Percentiles rank a stretch among this genome's conserved stretches.
Evolutionary conservation across 2,888 invertebrate species (phyloP).

Genomic region (Drosophila sordidula): DNA sequence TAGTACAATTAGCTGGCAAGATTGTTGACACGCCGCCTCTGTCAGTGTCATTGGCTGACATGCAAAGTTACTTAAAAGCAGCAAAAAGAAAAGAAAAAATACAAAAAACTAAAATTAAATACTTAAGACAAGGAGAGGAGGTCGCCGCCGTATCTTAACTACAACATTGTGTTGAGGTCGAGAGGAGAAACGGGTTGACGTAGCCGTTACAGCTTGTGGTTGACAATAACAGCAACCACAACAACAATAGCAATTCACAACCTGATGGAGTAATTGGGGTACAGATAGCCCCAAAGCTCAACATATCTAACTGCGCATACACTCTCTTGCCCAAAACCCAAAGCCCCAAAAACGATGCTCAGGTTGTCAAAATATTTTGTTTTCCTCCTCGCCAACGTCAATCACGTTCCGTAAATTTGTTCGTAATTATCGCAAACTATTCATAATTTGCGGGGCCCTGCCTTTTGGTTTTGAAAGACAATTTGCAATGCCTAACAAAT

Average conservation of each 20-base stretch:
- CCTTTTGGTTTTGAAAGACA: slow-evolving; percentile 7
- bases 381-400: slow-evolving; percentile 39
- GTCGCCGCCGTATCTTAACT: slow-evolving; percentile 53
- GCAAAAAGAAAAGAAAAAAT: slow-evolving; percentile 30
- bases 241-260: slow-evolving; percentile 6
- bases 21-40: slow-evolving; percentile 67
- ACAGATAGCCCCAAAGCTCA: slow-evolving; percentile 4
- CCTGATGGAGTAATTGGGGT: slow-evolving; percentile 43
- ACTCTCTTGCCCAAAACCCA: slow-evolving; percentile 14
- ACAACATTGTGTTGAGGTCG: slow-evolving; percentile 37
- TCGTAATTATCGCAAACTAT: slow-evolving; percentile 50
- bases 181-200: slow-evolving; percentile 31
- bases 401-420: slow-evolving; percentile 55
- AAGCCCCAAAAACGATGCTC: slow-evolving; percentile 32
- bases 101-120: slow-evolving; percentile 33
- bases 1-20: slow-evolving; percentile 73
- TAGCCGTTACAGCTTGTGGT: slow-evolving; percentile 46
- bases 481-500: slow-evolving; percentile 22
- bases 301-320: slow-evolving; percentile 24
- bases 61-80: slow-evolving; percentile 75
- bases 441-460: slow-evolving; percentile 35
- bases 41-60: slow-evolving; percentile 62
- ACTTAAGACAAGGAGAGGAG: slow-evolving; percentile 55
- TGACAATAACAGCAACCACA: slow-evolving; percentile 17
- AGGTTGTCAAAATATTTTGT: slow-evolving; percentile 44